Conservation (phyloP, 2,888 invertebrate genomes). For the Noctua pronuba region DNA sequence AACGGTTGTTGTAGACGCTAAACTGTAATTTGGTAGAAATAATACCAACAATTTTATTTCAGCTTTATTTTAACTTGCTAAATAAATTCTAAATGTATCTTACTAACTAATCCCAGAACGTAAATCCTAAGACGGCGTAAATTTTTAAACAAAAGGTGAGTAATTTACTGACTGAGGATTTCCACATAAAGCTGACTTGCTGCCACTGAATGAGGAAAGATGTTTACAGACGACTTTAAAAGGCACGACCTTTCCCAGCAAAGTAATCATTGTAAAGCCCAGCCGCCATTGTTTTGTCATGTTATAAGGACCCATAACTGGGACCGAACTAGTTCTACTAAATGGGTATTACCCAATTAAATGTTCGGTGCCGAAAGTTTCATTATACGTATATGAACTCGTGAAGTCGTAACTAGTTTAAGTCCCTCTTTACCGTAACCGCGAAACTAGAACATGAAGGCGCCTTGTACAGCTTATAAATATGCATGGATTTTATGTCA, state of each 20-base stretch:
- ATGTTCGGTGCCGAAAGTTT: conserved; percentile 52
- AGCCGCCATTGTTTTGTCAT: conserved; percentile 33
- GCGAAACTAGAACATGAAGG: conserved; percentile 37
- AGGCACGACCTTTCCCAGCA: conserved; percentile 4
- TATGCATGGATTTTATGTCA: conserved; percentile 52
- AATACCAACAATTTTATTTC: conserved; percentile 76
- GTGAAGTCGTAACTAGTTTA: conserved; percentile 61
- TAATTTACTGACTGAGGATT: conserved; percentile 41
- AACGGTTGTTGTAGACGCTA: conserved; percentile 71
- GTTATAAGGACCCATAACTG: conserved; percentile 23
- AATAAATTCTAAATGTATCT: conserved; percentile 71
- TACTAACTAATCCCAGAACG: conserved; percentile 59
- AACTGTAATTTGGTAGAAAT: conserved; percentile 78
- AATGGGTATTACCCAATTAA: conserved; percentile 59
- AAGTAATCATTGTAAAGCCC: conserved; percentile 35
- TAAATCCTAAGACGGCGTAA: conserved; percentile 48
- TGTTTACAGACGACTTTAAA: conserved; percentile 38
- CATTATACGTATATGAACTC: conserved; percentile 50
- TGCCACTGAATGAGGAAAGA: conserved; percentile 42
- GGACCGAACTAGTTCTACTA: conserved; percentile 37
- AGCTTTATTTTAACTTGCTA: conserved; percentile 73
- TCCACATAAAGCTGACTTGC: conserved; percentile 29
- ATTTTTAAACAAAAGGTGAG: conserved; percentile 49
- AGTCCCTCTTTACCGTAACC: conserved; percentile 52
- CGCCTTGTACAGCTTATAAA: conserved; percentile 34